phyloP scores from a whole-genome alignment of 2,113 vertebrate species.

The Otus sunia region DNA sequence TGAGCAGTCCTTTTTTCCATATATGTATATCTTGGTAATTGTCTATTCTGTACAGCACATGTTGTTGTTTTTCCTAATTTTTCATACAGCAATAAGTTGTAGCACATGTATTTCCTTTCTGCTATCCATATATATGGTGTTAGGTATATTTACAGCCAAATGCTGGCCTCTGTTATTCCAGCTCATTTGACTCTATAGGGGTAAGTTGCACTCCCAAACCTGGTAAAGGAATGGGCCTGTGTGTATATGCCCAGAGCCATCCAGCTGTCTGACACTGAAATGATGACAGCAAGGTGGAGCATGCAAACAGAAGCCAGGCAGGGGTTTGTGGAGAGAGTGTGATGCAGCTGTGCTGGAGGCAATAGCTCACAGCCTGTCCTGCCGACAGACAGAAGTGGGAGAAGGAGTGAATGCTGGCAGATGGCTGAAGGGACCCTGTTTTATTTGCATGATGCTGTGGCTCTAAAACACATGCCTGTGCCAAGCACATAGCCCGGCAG shows the following conservation, averaged over 20 bases:
- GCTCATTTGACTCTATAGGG: neutral
- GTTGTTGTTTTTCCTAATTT: neutral
- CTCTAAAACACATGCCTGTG: neutral
- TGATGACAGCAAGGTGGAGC: neutral
- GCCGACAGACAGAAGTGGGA: rapidly evolving
- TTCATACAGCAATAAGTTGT: neutral
- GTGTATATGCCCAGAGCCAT: neutral
- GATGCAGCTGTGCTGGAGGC: neutral
- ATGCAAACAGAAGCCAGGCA: neutral
- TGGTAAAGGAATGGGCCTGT: neutral
- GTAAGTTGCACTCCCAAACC: neutral
- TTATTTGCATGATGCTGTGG: rapidly evolving
- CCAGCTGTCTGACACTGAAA: neutral
- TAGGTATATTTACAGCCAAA: neutral
- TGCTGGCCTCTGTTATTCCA: neutral
- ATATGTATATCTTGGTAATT: neutral
- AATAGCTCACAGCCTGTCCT: neutral
- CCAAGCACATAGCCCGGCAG: rapidly evolving
- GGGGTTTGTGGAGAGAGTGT: neutral
- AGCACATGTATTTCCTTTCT: neutral
- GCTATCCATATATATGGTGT: neutral
- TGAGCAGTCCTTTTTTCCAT: neutral
- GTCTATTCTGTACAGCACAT: neutral
- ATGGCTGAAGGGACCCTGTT: neutral
- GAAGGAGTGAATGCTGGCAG: neutral